Evolutionary conservation across 2,113 vertebrate genomes (phyloP).

Genomic region (Mystacornis crossleyi): DNA sequence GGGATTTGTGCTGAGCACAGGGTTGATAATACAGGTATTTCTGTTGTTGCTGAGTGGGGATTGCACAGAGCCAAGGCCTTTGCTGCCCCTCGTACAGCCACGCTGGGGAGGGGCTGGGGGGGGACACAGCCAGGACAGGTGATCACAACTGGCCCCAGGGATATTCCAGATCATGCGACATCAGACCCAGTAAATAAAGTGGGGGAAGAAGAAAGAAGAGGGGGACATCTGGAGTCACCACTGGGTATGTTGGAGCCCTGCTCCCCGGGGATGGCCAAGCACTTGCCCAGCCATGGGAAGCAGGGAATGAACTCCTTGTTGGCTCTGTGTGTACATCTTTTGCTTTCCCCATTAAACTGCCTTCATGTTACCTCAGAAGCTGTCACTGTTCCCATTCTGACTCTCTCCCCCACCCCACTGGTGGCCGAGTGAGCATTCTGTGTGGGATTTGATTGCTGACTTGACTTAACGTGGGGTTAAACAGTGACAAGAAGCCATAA

Average conservation of each 20-base stretch:
- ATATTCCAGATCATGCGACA: fast-evolving
- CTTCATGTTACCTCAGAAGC: too few relatives aligned
- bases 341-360: background rate
- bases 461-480: background rate
- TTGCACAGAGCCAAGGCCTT: background rate
- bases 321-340: background rate
- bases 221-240: background rate
- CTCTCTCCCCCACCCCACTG: background rate
- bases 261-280: background rate
- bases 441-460: too few relatives aligned
- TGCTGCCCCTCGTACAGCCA: fast-evolving
- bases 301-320: background rate
- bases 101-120: background rate
- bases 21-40: background rate
- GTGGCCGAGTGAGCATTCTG: background rate
- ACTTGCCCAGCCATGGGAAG: background rate
- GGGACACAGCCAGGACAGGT: background rate
- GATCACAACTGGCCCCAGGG: background rate
- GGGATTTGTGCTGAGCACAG: background rate
- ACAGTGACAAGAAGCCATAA: fast-evolving
- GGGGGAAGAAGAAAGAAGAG: background rate
- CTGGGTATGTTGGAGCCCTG: background rate
- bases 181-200: fast-evolving
- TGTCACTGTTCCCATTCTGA: background rate
- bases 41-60: background rate